phyloP scores from a whole-genome alignment of 2,113 vertebrate genomes.

The Myxocyprinus asiaticus region DNA sequence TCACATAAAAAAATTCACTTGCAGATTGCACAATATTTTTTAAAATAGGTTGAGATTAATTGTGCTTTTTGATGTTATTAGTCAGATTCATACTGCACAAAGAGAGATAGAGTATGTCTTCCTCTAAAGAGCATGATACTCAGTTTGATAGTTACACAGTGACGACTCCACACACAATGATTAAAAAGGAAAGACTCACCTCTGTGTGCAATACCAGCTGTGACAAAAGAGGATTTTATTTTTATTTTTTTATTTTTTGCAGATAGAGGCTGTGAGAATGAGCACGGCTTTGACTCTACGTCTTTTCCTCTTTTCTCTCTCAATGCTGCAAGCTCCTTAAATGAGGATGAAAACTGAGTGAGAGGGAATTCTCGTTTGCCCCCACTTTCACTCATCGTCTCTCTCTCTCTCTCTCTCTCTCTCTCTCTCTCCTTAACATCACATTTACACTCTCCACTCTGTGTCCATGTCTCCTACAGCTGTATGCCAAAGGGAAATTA shows the following conservation, averaged over 20 bases:
- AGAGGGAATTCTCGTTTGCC: not conserved
- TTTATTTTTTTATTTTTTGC: too few species aligned
- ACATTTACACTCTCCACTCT: slow-evolving; percentile 25
- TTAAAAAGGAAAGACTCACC: slow-evolving; percentile 2
- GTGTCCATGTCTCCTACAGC: slow-evolving; percentile 21
- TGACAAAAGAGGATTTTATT: not conserved
- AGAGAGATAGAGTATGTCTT: not conserved
- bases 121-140: not conserved
- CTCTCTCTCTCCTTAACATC: slow-evolving; percentile 6
- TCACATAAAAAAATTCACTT: too few species aligned
- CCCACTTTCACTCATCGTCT: slow-evolving; percentile 31
- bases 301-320: not conserved
- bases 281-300: not conserved
- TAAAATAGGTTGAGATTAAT: too few species aligned
- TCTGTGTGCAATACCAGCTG: not conserved
- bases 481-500: slow-evolving; percentile 3
- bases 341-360: slow-evolving; percentile 18
- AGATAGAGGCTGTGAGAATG: too few species aligned
- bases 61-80: too few species aligned
- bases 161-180: not conserved
- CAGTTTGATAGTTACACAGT: not conserved
- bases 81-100: not conserved
- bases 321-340: not conserved
- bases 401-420: slow-evolving; percentile 34
- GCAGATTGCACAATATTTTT: too few species aligned